Percentiles rank a stretch among this genome's conserved stretches.
Evolutionary conservation across 2,888 invertebrate species (phyloP).

Genomic region (Protophormia terraenovae): DNA sequence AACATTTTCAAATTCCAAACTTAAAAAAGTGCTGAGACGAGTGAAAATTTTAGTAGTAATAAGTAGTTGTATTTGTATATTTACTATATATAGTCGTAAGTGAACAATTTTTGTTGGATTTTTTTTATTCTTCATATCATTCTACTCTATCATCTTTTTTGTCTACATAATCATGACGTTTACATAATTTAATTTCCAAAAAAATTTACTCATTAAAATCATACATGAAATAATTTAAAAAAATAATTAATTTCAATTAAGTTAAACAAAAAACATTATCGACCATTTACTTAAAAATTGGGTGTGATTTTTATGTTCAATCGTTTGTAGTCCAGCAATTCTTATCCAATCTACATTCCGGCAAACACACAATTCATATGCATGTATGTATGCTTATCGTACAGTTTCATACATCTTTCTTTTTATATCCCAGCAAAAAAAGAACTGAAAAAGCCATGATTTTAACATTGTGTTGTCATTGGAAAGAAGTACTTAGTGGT

Average conservation of each 20-base stretch:
- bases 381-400: background rate
- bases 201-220: slow-evolving; percentile 38
- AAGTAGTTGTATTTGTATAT: no score
- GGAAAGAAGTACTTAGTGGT: no score
- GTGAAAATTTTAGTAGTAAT: no score
- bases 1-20: no score
- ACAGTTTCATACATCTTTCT: background rate
- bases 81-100: no score
- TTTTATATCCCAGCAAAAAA: background rate
- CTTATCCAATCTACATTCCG: background rate
- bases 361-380: background rate
- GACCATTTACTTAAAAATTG: slow-evolving; percentile 38
- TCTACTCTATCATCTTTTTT: background rate
- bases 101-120: no score
- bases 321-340: background rate
- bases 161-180: background rate
- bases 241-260: slow-evolving; percentile 50
- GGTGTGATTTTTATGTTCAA: slow-evolving; percentile 58
- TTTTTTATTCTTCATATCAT: background rate
- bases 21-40: no score
- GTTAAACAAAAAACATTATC: slow-evolving; percentile 34
- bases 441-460: no score
- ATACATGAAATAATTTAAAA: slow-evolving; percentile 10
- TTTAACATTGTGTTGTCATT: no score
- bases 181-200: slow-evolving; percentile 5